Evolutionary conservation across 2,797 vertebrate species (phyloP).

Genomic region (Calcarius lapponicus): DNA sequence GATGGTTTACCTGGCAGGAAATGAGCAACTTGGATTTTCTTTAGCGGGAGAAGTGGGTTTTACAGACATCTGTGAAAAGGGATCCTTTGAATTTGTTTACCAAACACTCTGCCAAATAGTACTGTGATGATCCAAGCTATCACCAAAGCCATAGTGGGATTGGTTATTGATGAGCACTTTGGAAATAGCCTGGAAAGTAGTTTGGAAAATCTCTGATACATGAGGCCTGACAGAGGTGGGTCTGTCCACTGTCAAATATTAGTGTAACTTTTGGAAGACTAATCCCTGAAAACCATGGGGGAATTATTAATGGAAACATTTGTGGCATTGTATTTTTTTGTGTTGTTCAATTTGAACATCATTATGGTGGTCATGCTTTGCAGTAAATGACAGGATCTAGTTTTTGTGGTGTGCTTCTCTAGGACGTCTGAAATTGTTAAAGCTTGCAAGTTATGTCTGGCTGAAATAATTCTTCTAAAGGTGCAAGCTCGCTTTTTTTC

Average conservation of each 20-base stretch:
- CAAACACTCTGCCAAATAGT: background rate
- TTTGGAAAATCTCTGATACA: background rate
- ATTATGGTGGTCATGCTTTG: background rate
- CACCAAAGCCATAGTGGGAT: background rate
- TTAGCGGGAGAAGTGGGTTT: background rate
- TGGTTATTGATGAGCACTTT: background rate
- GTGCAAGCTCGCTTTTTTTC: background rate
- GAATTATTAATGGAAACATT: background rate
- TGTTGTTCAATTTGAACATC: background rate
- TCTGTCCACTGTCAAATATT: background rate
- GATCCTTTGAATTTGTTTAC: background rate
- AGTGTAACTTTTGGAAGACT: background rate
- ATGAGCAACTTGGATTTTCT: background rate
- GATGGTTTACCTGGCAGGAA: background rate
- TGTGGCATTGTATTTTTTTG: background rate
- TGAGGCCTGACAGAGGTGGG: fast-evolving
- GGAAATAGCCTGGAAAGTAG: background rate
- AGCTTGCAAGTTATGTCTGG: background rate
- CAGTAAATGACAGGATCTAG: background rate
- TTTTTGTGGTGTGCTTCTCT: background rate
- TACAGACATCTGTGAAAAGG: background rate
- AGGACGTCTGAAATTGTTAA: background rate
- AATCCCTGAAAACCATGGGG: background rate
- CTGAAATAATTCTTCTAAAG: background rate
- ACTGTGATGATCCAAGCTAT: background rate